Evolutionary conservation across 2,888 invertebrate genomes (phyloP).

Genomic region (Linnaemya tessellans): DNA sequence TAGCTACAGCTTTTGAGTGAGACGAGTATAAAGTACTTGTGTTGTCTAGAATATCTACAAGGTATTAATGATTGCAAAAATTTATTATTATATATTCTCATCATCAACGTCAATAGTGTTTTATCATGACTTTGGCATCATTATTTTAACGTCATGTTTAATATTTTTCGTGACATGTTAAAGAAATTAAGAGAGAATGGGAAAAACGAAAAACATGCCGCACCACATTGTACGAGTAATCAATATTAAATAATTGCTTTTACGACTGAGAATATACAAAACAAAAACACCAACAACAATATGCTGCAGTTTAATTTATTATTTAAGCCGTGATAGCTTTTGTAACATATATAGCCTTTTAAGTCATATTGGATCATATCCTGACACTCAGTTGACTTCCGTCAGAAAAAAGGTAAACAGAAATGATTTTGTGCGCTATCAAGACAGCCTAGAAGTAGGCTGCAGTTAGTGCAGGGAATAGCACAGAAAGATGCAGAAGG

Average conservation of each 20-base stretch:
- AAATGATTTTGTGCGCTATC: not conserved
- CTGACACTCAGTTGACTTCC: not conserved
- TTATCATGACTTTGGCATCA: slow-evolving; percentile 70
- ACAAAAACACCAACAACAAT: slow-evolving; percentile 4
- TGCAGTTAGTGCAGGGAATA: not conserved
- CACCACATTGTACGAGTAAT: slow-evolving; percentile 49
- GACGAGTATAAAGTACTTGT: slow-evolving; percentile 48
- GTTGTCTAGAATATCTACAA: not conserved
- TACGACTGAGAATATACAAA: slow-evolving; percentile 14
- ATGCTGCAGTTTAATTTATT: slow-evolving; percentile 32
- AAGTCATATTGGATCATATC: slow-evolving; percentile 12
- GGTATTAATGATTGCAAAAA: slow-evolving; percentile 9
- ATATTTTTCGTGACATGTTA: slow-evolving; percentile 82
- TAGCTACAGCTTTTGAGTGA: slow-evolving; percentile 57
- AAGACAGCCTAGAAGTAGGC: slow-evolving; percentile 5
- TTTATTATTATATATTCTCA: slow-evolving; percentile 68
- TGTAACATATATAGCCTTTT: slow-evolving; percentile 42
- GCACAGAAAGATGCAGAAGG: no score
- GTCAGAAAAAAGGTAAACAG: not conserved
- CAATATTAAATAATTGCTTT: slow-evolving; percentile 71
- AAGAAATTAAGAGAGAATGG: slow-evolving; percentile 74
- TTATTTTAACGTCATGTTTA: slow-evolving; percentile 76
- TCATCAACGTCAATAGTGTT: slow-evolving; percentile 67
- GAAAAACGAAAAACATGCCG: no score
- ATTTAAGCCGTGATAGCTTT: not conserved